Evolutionary conservation across 2,113 vertebrate genomes (phyloP), one percentile per base, ranked within the genome.

Genomic region (Engraulis encrasicolus): DNA sequence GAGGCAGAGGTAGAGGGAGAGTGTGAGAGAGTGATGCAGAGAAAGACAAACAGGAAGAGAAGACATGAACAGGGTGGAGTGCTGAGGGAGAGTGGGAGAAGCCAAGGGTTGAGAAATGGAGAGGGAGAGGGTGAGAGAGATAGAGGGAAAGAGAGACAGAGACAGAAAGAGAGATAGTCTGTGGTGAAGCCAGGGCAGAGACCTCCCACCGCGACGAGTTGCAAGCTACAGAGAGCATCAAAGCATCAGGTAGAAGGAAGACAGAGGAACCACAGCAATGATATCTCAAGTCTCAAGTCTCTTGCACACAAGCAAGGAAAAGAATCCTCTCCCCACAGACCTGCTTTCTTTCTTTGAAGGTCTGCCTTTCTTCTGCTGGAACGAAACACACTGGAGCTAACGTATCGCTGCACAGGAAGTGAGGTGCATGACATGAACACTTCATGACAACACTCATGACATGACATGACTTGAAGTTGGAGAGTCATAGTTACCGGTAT

Each of bases 271-370:
- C 52, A 34, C 52, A 88, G 77, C 81, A 86, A 81, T 66, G 83
- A 86, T 85, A 83, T 86, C 85, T 86, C 81, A 88, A 81, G 86
- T 86, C 85, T 86, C 81, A 88, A 81, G 86, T 78, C 81, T 78
- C 81, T 80, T 78, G 61, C 78, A 82, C 78, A 85, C 79, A 80
- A 85, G 77, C 66, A 74, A 74, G 0, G 34, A 74, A 14, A 36
- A 74, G n/a, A n/a, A n/a, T n/a, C n/a, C n/a, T 74, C 17, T 27
- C 66, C 27, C 31, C 66, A 31, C 27, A 34, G 9, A 34, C 27
- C 58, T n/a, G n/a, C n/a, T n/a, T n/a, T n/a, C 27, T 27, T 74
- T 27, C 66, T 34, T 36, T 74, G 27, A 71, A 15, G 61, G 61
- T 23, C 61, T 34, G 14, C 27, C 31, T 74, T 5, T 15, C 66